Conservation (phyloP, 2,113 vertebrate species). For the Mus pahari region DNA sequence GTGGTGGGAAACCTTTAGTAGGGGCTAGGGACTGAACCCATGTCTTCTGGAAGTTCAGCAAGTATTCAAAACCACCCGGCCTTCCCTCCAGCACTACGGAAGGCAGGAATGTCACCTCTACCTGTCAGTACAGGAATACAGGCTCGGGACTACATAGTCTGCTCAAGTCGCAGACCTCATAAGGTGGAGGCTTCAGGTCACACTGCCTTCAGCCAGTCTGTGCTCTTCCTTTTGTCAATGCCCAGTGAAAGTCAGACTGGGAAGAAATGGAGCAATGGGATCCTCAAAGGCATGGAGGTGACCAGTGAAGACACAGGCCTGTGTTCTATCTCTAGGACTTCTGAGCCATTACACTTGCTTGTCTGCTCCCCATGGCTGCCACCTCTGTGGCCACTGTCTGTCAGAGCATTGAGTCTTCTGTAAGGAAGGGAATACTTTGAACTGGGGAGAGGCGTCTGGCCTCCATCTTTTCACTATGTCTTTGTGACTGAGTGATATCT, state of each 20-base stretch:
- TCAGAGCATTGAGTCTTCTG: too few relatives aligned
- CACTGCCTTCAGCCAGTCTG: accelerated
- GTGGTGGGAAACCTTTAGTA: background rate
- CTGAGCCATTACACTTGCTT: background rate
- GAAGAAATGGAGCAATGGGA: background rate
- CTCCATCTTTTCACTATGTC: accelerated
- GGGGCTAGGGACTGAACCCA: background rate
- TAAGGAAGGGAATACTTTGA: background rate
- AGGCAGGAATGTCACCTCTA: background rate
- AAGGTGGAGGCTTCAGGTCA: too few relatives aligned
- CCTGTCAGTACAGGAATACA: background rate
- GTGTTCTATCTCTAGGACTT: accelerated
- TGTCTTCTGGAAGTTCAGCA: background rate
- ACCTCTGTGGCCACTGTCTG: too few relatives aligned
- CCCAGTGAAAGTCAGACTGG: background rate
- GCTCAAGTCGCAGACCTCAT: too few relatives aligned
- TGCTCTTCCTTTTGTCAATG: accelerated
- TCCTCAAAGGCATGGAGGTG: accelerated
- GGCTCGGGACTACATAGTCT: background rate
- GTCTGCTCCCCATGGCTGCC: accelerated
- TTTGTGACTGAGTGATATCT: background rate
- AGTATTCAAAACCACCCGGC: background rate
- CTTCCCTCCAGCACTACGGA: background rate
- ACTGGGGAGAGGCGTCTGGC: accelerated
- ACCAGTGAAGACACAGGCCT: accelerated